These are phyloP conservation scores for Urosaurus nigricauda DNA, from an alignment of 2,797 vertebrate genomes.

Conservation along the genomic window DNA sequence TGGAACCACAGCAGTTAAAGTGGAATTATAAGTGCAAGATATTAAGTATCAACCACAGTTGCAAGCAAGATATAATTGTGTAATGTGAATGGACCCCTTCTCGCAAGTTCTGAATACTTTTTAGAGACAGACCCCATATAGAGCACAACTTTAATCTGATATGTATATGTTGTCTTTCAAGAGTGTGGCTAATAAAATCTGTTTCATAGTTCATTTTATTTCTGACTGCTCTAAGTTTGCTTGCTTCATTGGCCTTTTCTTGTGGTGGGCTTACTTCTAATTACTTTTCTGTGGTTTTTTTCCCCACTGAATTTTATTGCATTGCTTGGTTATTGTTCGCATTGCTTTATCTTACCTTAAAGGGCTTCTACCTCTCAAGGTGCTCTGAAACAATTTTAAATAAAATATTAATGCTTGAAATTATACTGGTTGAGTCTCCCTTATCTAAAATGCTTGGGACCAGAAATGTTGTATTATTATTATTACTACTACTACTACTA, in stretches of 20 bases:
- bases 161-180: not conserved
- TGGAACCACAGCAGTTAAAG: no score
- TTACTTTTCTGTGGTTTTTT: not conserved
- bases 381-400: not conserved
- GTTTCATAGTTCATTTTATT: not conserved
- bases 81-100: no score
- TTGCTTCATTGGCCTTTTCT: not conserved
- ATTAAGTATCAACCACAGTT: no score
- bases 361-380: not conserved
- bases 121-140: no score
- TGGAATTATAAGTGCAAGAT: no score
- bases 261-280: not conserved
- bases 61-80: no score
- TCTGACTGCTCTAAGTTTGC: not conserved
- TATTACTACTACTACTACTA: no score
- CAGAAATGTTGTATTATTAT: no score
- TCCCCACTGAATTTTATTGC: not conserved
- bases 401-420: not conserved
- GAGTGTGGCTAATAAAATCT: not conserved
- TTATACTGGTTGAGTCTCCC: not conserved
- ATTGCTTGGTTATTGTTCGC: not conserved
- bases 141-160: no score
- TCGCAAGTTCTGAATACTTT: no score
- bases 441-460: no score
- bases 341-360: not conserved